Percentiles rank a stretch among this genome's conserved stretches.
Conservation (phyloP, 2,888 invertebrate species). For the Chloroclystis v-ata region DNA sequence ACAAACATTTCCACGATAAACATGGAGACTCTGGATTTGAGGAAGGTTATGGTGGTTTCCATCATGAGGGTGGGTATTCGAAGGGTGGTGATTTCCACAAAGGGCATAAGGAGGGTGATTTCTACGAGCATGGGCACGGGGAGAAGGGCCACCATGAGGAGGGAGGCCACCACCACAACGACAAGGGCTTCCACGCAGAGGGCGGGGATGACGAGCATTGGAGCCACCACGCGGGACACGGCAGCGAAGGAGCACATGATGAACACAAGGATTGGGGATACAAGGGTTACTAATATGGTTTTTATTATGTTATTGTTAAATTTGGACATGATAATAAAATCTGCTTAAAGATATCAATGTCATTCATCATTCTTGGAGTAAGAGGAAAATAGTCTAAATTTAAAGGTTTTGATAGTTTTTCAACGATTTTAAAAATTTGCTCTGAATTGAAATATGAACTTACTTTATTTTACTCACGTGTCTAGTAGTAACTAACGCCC, state of each 20-base stretch:
- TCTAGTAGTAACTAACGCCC: no score
- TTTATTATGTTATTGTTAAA: conserved; percentile 55
- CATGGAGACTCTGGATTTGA: conserved; percentile 89
- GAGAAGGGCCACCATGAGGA: conserved; percentile 88
- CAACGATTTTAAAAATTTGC: no score
- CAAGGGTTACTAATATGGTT: conserved; percentile 58
- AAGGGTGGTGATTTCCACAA: conserved; percentile 89
- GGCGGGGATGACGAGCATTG: conserved; percentile 86
- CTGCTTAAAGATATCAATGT: not conserved
- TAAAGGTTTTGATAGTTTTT: no score
- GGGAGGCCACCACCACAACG: conserved; percentile 86
- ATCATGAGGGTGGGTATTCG: conserved; percentile 86
- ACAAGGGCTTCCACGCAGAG: conserved; percentile 86
- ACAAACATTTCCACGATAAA: conserved; percentile 92
- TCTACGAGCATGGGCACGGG: conserved; percentile 86
- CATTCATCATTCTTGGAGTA: no score
- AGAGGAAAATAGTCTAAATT: no score
- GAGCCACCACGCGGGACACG: conserved; percentile 83
- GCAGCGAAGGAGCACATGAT: conserved; percentile 86
- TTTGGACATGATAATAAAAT: conserved; percentile 42
- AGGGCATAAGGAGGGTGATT: conserved; percentile 85
- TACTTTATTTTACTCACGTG: no score
- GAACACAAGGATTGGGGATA: conserved; percentile 88
- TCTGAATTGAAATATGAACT: no score
- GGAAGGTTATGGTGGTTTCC: conserved; percentile 86